Percentiles rank a stretch among this genome's conserved stretches.
These are phyloP conservation scores for Subacronicta megacephala DNA, from an alignment of 2,888 invertebrate species.

Conservation along the genomic window DNA sequence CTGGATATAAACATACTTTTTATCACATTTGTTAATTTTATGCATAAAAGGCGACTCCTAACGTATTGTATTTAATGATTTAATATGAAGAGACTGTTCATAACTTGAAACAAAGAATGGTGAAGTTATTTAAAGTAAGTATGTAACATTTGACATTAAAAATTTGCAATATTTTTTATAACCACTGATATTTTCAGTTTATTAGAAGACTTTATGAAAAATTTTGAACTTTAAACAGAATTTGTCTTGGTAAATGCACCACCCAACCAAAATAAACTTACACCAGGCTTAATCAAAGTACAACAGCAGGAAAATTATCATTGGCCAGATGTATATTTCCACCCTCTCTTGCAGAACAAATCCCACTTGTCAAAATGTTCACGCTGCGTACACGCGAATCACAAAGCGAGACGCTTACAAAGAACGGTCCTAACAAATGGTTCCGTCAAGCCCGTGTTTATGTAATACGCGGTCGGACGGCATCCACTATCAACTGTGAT, in stretches of 20 bases:
- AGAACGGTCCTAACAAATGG: conserved; percentile 85
- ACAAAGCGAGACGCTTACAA: conserved; percentile 85
- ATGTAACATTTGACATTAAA: too few relatives aligned
- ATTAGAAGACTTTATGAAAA: too few relatives aligned
- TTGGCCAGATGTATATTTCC: conserved; percentile 66
- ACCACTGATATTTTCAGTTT: too few relatives aligned
- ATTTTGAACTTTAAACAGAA: too few relatives aligned
- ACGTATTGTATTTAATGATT: too few relatives aligned
- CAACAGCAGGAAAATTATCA: conserved; percentile 67
- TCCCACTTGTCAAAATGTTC: conserved; percentile 86
- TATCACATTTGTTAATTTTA: conserved; percentile 3
- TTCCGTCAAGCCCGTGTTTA: conserved; percentile 80
- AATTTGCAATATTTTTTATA: too few relatives aligned
- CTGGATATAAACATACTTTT: conserved; percentile 25
- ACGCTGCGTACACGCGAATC: conserved; percentile 81
- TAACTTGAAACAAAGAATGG: too few relatives aligned
- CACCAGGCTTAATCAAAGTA: conserved; percentile 57
- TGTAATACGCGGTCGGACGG: conserved; percentile 74
- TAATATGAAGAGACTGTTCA: too few relatives aligned
- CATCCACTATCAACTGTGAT: conserved; percentile 71
- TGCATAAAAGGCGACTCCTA: neutral
- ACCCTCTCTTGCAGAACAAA: conserved; percentile 80
- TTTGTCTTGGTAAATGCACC: too few relatives aligned
- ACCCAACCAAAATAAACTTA: conserved; percentile 24
- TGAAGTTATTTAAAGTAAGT: too few relatives aligned